Evolutionary conservation across 2,113 vertebrate species (phyloP), one percentile per base, ranked within the genome.

Genomic region (Cathartes aura): DNA sequence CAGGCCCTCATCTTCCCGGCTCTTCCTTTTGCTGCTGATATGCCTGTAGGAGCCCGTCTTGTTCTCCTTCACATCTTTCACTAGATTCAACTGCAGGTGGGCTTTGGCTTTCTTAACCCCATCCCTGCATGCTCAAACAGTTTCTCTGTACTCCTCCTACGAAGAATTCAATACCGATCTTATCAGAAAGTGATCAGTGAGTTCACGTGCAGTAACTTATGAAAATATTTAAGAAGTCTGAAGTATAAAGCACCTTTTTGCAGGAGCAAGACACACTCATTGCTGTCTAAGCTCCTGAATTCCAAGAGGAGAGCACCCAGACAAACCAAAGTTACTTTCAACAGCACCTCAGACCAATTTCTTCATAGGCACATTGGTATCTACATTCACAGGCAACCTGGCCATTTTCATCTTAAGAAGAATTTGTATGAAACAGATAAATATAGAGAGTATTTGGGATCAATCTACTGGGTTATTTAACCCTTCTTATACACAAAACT

Each of bases 51-150:
- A 68, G 38, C 6, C 27, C 29, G 53, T 47, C 30, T 20, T 29
- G 23, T 1, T 85, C 15, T 16, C 24, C 32, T 82, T 56, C 0
- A 0, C 3, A 2, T 70, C 55, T 60, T 71, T 66, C 4, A 3
- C 56, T 50, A 30, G 27, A 36, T 13, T 55, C 19, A 59, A 6
- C 22, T 43, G 13, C 50, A 91, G 24, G 42, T 48, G 60, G 36
- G 27, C 45, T 79, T 34, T 38, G 45, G 27, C 58, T 34, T 66
- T 58, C 29, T 52, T 66, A 85, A 64, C 38, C 15, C 15, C 11
- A 72, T 9, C 34, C 47, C 26, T 36, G 42, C 20, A 53, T 0
- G 0, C 26, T 52, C 0, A 0, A 50, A 68, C 34, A 56, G 27
- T 9, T 24, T 63, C 74, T 58, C 60, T 45, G 11, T 19, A 27